Percentiles rank a stretch among this genome's conserved stretches.
phyloP scores from a whole-genome alignment of 2,888 invertebrate species.

The Hyposoter didymator region DNA sequence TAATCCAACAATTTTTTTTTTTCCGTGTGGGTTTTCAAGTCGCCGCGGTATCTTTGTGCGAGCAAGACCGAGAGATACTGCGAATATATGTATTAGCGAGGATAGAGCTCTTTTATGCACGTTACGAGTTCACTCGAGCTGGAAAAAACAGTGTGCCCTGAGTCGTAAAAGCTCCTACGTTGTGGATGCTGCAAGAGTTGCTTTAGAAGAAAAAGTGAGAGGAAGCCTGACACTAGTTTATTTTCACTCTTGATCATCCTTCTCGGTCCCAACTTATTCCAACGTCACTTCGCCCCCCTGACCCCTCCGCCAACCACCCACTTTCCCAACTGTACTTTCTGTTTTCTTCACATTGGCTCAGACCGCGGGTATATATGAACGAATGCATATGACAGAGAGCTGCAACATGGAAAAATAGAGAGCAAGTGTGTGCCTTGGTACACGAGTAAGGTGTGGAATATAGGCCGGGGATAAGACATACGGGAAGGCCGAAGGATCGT shows the following conservation, averaged over 20 bases:
- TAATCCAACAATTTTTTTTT: no score
- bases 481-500: slow-evolving; percentile 24
- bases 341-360: slow-evolving; percentile 18
- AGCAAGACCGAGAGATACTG: slow-evolving; percentile 20
- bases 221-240: slow-evolving; percentile 63
- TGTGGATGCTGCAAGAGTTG: slow-evolving; percentile 43
- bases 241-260: slow-evolving; percentile 66
- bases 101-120: slow-evolving; percentile 61
- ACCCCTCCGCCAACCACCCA: slow-evolving; percentile 8
- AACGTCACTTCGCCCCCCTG: slow-evolving; percentile 17
- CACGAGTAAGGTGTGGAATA: slow-evolving; percentile 40
- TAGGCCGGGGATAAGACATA: slow-evolving; percentile 16
- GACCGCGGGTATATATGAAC: slow-evolving; percentile 50
- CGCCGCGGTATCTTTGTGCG: slow-evolving; percentile 16
- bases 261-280: slow-evolving; percentile 40
- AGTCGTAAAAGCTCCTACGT: slow-evolving; percentile 63
- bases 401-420: slow-evolving; percentile 53
- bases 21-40: slow-evolving; percentile 21
- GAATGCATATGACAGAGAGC: slow-evolving; percentile 58
- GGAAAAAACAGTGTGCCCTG: slow-evolving; percentile 54
- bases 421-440: slow-evolving; percentile 27
- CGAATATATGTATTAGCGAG: slow-evolving; percentile 41
- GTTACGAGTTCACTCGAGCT: slow-evolving; percentile 62
- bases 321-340: slow-evolving; percentile 21
- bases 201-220: slow-evolving; percentile 26